Percentiles rank a stretch among this genome's conserved stretches.
These are phyloP conservation scores for Mythimna ferrago DNA, from an alignment of 2,888 invertebrate species.

Conservation along the genomic window DNA sequence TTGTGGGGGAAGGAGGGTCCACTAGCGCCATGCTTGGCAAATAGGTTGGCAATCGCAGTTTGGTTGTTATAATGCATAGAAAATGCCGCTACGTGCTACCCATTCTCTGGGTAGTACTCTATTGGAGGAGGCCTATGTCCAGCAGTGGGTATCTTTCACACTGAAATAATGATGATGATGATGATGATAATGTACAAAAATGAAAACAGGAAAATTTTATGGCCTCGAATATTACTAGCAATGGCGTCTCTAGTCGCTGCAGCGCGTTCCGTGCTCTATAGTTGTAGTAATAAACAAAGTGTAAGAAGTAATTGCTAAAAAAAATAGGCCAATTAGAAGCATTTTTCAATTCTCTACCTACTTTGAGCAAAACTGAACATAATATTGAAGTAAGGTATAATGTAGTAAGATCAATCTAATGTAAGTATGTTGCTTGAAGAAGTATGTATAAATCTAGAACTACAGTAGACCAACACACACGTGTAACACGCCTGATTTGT, in stretches of 20 bases:
- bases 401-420: neutral
- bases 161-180: too few relatives aligned
- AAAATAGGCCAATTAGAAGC: conserved; percentile 6
- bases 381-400: neutral
- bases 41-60: too few relatives aligned
- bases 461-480: too few relatives aligned
- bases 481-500: too few relatives aligned
- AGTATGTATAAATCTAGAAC: too few relatives aligned
- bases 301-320: neutral
- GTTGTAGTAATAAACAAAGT: neutral
- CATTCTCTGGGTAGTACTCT: too few relatives aligned
- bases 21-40: too few relatives aligned
- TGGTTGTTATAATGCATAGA: too few relatives aligned
- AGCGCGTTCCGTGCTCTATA: neutral
- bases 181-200: neutral
- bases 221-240: neutral
- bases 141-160: too few relatives aligned
- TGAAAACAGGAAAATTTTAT: neutral
- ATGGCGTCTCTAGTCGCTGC: neutral
- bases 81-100: too few relatives aligned
- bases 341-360: conserved; percentile 16
- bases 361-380: conserved; percentile 7
- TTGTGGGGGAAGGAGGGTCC: too few relatives aligned
- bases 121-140: too few relatives aligned
- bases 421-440: conserved; percentile 8